Conservation (phyloP, 2,113 vertebrate genomes). For the Zosterops hypoxanthus region DNA sequence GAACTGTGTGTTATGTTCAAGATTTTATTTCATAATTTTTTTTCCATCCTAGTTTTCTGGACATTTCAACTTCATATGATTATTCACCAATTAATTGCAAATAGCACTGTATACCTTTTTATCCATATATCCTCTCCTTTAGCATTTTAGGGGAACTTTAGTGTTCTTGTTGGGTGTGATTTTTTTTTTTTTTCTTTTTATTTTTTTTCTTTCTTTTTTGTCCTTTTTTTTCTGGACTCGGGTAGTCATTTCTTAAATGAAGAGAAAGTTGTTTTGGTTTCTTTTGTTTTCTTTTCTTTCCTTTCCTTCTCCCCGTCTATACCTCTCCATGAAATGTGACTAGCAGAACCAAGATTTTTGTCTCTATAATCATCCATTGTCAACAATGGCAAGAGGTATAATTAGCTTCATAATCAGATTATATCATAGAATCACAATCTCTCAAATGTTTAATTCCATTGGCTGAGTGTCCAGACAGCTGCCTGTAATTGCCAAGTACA, state of each 20-base stretch:
- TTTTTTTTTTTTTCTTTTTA: neutral
- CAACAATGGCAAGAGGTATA: constrained; percentile 22
- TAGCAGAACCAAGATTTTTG: constrained; percentile 42
- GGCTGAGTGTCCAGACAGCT: constrained; percentile 17
- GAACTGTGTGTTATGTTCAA: neutral
- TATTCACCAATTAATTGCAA: neutral
- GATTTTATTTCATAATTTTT: neutral
- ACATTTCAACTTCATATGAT: neutral
- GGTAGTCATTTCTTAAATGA: neutral
- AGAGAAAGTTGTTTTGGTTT: neutral
- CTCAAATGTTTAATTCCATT: constrained; percentile 3
- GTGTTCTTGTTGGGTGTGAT: neutral
- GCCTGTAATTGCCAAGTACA: neutral
- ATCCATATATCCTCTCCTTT: neutral
- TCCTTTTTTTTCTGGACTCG: neutral
- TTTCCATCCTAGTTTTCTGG: neutral
- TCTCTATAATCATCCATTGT: constrained; percentile 12
- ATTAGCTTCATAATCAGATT: constrained; percentile 48
- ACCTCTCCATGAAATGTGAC: neutral
- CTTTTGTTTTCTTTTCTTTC: neutral
- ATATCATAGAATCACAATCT: neutral
- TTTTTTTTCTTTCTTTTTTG: neutral
- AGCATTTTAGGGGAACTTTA: neutral
- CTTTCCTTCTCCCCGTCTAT: neutral
- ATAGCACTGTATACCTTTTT: neutral